A percentile compares a stretch with the other conserved stretches of the same genome.
These are phyloP conservation scores for Sarcophaga variegata DNA, from an alignment of 2,888 invertebrate species.

Conservation along the genomic window DNA sequence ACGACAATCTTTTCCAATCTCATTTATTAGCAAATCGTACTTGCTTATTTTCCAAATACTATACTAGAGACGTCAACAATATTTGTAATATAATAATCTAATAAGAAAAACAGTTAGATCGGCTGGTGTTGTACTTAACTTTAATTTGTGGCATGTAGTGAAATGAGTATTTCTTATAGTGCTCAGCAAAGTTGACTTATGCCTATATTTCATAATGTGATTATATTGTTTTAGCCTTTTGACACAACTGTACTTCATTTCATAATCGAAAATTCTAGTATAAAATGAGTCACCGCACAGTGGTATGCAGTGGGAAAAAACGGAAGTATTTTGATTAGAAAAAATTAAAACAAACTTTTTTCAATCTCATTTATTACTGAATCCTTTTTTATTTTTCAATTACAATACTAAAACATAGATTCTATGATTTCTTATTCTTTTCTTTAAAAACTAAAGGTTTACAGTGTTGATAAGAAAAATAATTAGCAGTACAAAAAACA, in stretches of 20 bases:
- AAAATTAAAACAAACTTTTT: not conserved
- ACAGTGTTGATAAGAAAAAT: constrained; percentile 1
- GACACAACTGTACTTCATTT: constrained; percentile 36
- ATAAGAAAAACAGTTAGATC: no score
- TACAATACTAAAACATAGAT: constrained; percentile 62
- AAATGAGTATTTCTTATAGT: not conserved
- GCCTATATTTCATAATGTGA: not conserved
- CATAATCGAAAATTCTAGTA: constrained; percentile 1
- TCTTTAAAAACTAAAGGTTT: constrained; percentile 37
- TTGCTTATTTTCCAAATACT: constrained; percentile 41
- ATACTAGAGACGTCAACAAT: constrained; percentile 58
- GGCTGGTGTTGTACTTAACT: no score
- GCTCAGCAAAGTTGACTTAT: not conserved
- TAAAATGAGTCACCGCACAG: constrained; percentile 31
- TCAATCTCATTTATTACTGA: constrained; percentile 58
- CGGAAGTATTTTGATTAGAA: not conserved
- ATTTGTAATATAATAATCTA: not conserved
- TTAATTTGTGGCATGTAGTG: no score
- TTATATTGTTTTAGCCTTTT: constrained; percentile 3
- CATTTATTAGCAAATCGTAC: constrained; percentile 47
- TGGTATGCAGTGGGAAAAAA: not conserved
- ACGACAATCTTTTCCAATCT: constrained; percentile 5
- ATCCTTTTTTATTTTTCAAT: constrained; percentile 34
- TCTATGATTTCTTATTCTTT: constrained; percentile 45
- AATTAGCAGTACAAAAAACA: constrained; percentile 34